A percentile compares a stretch with the other conserved stretches of the same genome.
Evolutionary conservation across 2,113 vertebrate species (phyloP).

Genomic region (Ceyx cyanopectus): DNA sequence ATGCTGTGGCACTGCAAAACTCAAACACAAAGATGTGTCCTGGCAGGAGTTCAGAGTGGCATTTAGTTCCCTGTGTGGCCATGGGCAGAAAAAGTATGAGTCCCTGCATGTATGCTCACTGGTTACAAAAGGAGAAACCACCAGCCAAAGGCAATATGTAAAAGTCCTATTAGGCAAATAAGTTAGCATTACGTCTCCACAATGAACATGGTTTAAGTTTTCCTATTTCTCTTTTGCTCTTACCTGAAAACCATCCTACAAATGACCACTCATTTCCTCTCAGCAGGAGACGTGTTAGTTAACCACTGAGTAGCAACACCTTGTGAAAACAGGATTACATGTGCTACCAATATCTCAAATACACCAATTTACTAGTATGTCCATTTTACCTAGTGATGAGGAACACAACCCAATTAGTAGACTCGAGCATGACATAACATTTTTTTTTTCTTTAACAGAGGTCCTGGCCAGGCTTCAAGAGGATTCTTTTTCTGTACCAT

Average conservation of each 20-base stretch:
- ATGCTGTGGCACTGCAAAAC: not conserved
- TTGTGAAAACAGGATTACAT: not conserved
- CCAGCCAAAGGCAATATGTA: not conserved
- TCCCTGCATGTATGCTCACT: not conserved
- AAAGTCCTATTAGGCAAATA: not conserved
- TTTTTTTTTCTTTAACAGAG: not conserved
- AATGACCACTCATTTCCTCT: not conserved
- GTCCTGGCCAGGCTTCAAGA: not conserved
- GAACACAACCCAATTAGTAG: not conserved
- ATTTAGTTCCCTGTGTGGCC: not conserved
- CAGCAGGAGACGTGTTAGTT: not conserved
- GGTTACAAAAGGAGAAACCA: not conserved
- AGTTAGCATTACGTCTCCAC: not conserved
- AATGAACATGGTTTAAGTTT: not conserved
- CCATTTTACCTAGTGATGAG: not conserved
- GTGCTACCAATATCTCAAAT: too few species aligned
- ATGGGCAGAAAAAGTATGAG: not conserved
- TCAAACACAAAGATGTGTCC: not conserved
- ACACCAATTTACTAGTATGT: not conserved
- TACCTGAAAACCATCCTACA: not conserved
- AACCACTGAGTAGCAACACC: not conserved
- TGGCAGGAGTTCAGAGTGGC: not conserved
- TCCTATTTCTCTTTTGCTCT: not conserved
- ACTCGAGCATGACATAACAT: accelerated
- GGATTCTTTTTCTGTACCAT: not conserved